These are phyloP conservation scores for Galendromus occidentalis DNA, from an alignment of 1,140 invertebrate species.

Conservation along the genomic window DNA sequence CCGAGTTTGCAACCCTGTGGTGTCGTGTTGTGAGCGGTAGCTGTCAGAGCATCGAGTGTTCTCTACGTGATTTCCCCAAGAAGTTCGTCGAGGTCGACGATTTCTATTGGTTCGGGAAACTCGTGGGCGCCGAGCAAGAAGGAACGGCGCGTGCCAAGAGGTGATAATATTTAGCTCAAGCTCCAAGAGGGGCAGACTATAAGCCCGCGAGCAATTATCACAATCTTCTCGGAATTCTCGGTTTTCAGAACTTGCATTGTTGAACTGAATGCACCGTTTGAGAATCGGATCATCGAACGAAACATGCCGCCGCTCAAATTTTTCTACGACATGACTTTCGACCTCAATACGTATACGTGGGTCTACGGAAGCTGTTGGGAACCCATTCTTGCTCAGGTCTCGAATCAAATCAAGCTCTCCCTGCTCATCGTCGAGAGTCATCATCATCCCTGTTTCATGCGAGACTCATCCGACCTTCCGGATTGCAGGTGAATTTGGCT, in stretches of 20 bases:
- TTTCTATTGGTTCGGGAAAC: slow-evolving; percentile 63
- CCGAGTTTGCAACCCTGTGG: slow-evolving; percentile 83
- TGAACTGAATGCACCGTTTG: slow-evolving; percentile 33
- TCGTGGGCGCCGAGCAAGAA: slow-evolving; percentile 70
- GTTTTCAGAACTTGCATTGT: slow-evolving; percentile 26
- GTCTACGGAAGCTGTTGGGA: slow-evolving; percentile 98
- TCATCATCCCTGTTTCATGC: slow-evolving; percentile 15
- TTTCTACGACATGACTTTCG: slow-evolving; percentile 83
- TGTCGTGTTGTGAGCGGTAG: slow-evolving; percentile 59
- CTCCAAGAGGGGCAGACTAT: not conserved
- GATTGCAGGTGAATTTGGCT: slow-evolving; percentile 26
- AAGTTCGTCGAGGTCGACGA: slow-evolving; percentile 60
- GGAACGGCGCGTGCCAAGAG: slow-evolving; percentile 49
- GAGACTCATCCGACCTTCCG: no score
- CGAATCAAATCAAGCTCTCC: slow-evolving; percentile 13
- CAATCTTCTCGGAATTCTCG: no score
- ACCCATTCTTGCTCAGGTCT: slow-evolving; percentile 66
- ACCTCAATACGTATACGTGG: slow-evolving; percentile 30
- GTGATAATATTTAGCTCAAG: not conserved
- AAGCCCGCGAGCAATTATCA: not conserved
- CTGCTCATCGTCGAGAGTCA: no score
- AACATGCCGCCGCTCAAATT: slow-evolving; percentile 89
- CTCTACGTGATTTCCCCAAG: slow-evolving; percentile 87
- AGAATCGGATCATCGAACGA: slow-evolving; percentile 31
- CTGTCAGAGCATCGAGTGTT: slow-evolving; percentile 61